A percentile compares a stretch with the other conserved stretches of the same genome.
phyloP scores from a whole-genome alignment of 2,888 invertebrate genomes.

The Meta bourneti region DNA sequence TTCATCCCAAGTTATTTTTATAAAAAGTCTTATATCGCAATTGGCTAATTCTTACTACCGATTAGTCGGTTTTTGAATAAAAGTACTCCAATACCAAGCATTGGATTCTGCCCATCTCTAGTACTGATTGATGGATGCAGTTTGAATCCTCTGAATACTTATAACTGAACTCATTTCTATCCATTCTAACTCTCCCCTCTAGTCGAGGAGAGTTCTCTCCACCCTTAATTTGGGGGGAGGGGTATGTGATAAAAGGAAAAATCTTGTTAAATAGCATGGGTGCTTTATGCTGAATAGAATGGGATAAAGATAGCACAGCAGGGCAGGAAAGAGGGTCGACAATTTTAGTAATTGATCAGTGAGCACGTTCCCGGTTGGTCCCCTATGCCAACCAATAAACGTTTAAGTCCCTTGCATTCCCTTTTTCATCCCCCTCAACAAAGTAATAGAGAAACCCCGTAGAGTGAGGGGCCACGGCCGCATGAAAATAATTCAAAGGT shows the following conservation, averaged over 20 bases:
- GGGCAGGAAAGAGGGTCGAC: not conserved
- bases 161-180: not conserved
- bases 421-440: not conserved
- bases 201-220: constrained; percentile 1
- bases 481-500: constrained; percentile 17
- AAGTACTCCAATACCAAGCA: too few relatives aligned
- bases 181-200: not conserved
- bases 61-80: too few relatives aligned
- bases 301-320: not conserved
- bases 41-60: too few relatives aligned
- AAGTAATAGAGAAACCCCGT: not conserved
- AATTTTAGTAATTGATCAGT: constrained; percentile 62
- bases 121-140: too few relatives aligned
- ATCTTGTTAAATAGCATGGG: constrained; percentile 48
- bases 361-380: constrained; percentile 55
- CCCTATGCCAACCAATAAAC: constrained; percentile 47
- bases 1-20: too few relatives aligned
- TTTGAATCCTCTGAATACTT: not conserved
- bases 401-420: constrained; percentile 6
- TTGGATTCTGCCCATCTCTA: too few relatives aligned
- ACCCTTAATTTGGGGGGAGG: not conserved
- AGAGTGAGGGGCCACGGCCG: constrained; percentile 14
- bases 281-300: constrained; percentile 39
- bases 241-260: constrained; percentile 45
- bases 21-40: too few relatives aligned